These are phyloP conservation scores for Gallinago media DNA, from an alignment of 2,113 vertebrate species.

Conservation along the genomic window DNA sequence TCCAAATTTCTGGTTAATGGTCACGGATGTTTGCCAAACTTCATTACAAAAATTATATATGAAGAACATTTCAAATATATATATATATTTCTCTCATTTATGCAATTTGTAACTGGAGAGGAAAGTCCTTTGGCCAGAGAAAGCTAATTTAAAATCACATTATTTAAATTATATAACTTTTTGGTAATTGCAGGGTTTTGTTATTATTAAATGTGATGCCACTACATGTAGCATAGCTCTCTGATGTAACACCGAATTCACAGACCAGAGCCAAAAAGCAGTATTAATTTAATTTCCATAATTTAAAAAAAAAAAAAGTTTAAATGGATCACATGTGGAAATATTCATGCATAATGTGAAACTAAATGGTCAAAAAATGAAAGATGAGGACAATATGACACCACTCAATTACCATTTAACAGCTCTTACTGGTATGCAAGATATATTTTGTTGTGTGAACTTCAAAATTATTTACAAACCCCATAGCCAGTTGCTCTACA, in stretches of 20 bases:
- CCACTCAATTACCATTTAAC: not conserved
- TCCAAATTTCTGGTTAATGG: not conserved
- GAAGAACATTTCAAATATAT: not conserved
- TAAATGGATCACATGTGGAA: not conserved
- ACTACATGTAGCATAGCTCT: not conserved
- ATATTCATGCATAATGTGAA: not conserved
- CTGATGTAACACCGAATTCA: not conserved
- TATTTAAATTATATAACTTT: not conserved
- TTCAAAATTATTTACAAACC: not conserved
- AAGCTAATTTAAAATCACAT: not conserved
- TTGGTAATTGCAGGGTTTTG: not conserved
- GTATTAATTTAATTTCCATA: not conserved
- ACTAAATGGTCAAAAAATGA: not conserved
- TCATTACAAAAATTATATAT: not conserved
- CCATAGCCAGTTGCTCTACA: not conserved
- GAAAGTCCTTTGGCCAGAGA: not conserved
- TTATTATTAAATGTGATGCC: not conserved
- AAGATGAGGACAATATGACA: not conserved
- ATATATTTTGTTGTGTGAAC: not conserved
- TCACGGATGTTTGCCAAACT: not conserved
- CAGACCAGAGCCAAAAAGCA: not conserved
- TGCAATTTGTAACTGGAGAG: not conserved
- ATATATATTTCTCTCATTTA: not conserved
- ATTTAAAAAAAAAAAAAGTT: not conserved
- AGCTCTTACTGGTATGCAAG: not conserved